phyloP scores from a whole-genome alignment of 2,797 vertebrate genomes.

The Epinephelus awoara region DNA sequence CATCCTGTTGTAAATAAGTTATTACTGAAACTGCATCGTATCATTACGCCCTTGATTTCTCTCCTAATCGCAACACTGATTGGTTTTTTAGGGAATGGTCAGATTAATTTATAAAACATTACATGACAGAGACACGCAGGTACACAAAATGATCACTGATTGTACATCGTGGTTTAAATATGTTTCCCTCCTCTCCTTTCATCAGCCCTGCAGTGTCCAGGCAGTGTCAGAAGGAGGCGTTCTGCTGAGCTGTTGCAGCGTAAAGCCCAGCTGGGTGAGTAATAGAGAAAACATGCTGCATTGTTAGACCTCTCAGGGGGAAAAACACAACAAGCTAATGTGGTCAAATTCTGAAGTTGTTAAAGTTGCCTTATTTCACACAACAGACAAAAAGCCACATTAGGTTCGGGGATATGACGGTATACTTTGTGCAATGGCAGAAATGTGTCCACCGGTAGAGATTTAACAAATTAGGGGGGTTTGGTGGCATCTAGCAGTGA shows the following conservation, averaged over 20 bases:
- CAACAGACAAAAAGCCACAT: too few relatives aligned
- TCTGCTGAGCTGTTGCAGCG: slow-evolving; percentile 73
- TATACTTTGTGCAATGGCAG: too few relatives aligned
- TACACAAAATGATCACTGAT: too few relatives aligned
- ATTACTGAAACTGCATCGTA: neutral
- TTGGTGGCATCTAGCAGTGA: too few relatives aligned
- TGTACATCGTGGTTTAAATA: neutral
- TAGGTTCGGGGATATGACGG: too few relatives aligned
- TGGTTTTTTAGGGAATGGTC: too few relatives aligned
- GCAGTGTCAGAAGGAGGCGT: slow-evolving; percentile 74
- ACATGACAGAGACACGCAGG: neutral
- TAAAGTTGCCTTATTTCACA: too few relatives aligned
- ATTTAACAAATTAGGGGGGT: too few relatives aligned
- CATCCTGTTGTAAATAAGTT: neutral
- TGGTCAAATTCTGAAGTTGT: too few relatives aligned
- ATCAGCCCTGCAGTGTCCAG: slow-evolving; percentile 70
- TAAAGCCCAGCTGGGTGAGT: slow-evolving; percentile 81
- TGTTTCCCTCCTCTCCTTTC: slow-evolving; percentile 13
- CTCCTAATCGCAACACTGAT: neutral
- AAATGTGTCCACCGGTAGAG: too few relatives aligned
- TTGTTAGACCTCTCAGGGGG: too few relatives aligned
- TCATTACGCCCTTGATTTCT: neutral
- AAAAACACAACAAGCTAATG: too few relatives aligned
- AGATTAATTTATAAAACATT: neutral
- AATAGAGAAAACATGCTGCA: neutral